phyloP scores from a whole-genome alignment of 2,797 vertebrate species.

The Mormyrus proboscirostris region DNA sequence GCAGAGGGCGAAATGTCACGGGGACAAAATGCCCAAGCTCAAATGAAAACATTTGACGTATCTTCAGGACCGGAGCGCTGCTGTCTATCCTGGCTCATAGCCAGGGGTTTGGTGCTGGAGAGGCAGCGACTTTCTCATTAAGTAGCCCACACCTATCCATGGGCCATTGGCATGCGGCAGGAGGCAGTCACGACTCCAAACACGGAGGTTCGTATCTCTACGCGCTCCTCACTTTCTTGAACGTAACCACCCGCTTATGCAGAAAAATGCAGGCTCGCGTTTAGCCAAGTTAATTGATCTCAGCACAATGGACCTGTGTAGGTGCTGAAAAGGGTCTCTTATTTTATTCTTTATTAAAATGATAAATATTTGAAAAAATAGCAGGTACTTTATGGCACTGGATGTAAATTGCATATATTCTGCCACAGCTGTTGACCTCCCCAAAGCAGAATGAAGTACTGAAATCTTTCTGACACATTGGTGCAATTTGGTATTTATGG shows the following conservation, averaged over 20 bases:
- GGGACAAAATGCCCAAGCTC: not conserved
- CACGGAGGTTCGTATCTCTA: not conserved
- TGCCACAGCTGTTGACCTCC: not conserved
- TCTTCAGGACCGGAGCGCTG: not conserved
- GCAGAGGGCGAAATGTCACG: not conserved
- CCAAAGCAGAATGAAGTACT: not conserved
- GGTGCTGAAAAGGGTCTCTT: not conserved
- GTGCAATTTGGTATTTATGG: not conserved
- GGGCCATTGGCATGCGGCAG: not conserved
- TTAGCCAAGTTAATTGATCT: not conserved
- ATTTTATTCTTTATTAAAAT: not conserved
- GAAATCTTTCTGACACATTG: not conserved
- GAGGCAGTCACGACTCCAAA: not conserved
- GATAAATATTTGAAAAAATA: not conserved
- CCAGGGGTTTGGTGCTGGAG: not conserved
- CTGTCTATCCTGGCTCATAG: not conserved
- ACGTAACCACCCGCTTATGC: slow-evolving; percentile 38
- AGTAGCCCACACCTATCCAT: not conserved
- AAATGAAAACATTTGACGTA: not conserved
- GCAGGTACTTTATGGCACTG: not conserved
- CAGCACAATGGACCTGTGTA: not conserved
- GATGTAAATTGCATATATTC: not conserved
- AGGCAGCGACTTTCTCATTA: not conserved
- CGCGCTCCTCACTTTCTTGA: slow-evolving; percentile 26
- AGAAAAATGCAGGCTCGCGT: slow-evolving; percentile 20